Evolutionary conservation across 2,113 vertebrate species (phyloP), one percentile per base, ranked within the genome.

Genomic region (Ictalurus furcatus): DNA sequence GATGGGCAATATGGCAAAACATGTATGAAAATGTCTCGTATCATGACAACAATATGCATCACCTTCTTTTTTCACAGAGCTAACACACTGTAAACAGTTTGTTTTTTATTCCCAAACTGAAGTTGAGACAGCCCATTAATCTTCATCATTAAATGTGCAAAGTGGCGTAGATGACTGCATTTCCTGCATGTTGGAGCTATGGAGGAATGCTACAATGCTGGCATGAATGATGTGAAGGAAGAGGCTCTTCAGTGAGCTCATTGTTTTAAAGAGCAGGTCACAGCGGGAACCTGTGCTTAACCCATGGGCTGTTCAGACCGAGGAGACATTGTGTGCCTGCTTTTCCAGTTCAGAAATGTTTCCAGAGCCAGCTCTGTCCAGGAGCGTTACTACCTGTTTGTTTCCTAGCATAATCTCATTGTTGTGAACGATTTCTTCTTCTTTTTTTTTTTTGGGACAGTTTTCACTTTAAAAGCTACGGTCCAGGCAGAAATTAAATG

Each of bases 251-350:
- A 84, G 89, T 91, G 92, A 93, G 93, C 91, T 94, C 94, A 95
- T 94, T 94, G 93, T 95, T 93, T 94, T 91, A 79, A 59, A 94
- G 92, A 95, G 94, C 91, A 93, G 94, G 94, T 93, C 93, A 94
- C 93, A 94, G 94, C 94, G 91, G 92, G 83, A 90, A 85, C 92
- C 90, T 93, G 93, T 92, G 91, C 92, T 94, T 90, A 93, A 85
- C 92, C 93, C 92, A 88, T 90, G 80, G 21, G 82, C 69, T 71
- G 25, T 73, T 88, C 78, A 48, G 44, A 88, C 58, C n/a, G 30
- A 69, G 76, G 69, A 71, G 82, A 84, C 79, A 88, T 90, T 88
- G 84, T 88, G 87, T 67, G 23, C 82, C 76, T 88, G 58, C 67
- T 63, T 58, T 58, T 79, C 21, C 71, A 76, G 56, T 78, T 40